Evolutionary conservation across 2,113 vertebrate species (phyloP).

Genomic region (Eleginops maclovinus): DNA sequence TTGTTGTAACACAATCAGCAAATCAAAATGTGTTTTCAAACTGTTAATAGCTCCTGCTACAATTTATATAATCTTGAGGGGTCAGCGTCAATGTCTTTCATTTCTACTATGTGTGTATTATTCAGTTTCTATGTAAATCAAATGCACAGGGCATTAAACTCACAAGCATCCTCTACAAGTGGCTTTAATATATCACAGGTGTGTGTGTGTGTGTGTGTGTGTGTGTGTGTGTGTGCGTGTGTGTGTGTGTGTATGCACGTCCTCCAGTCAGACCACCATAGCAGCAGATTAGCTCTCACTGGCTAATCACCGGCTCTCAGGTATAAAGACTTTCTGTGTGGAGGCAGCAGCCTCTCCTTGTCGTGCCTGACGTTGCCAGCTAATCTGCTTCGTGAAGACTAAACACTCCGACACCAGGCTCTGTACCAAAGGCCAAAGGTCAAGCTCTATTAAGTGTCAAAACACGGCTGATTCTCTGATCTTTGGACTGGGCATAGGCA

Average conservation of each 20-base stretch:
- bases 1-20: neutral
- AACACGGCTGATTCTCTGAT: slow-evolving; percentile 69
- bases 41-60: too few species aligned
- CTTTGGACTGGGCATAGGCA: slow-evolving; percentile 44
- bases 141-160: slow-evolving; percentile 1
- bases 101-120: slow-evolving; percentile 1
- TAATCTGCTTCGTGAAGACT: slow-evolving; percentile 75
- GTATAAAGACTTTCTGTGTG: slow-evolving; percentile 78
- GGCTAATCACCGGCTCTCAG: slow-evolving; percentile 69
- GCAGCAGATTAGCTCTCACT: slow-evolving; percentile 69
- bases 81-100: neutral
- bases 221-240: slow-evolving; percentile 18
- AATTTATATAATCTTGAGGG: neutral
- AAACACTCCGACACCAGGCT: slow-evolving; percentile 70
- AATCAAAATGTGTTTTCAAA: neutral
- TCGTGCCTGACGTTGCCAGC: slow-evolving; percentile 57
- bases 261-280: slow-evolving; percentile 65
- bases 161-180: slow-evolving; percentile 10
- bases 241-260: slow-evolving; percentile 32
- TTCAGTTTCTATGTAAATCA: neutral
- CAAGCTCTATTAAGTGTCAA: slow-evolving; percentile 73
- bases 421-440: slow-evolving; percentile 57
- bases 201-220: too few species aligned
- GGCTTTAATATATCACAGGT: slow-evolving; percentile 19
- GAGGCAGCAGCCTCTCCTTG: slow-evolving; percentile 59